Conservation (phyloP, 2,113 vertebrate genomes). For the Rynchops niger region DNA sequence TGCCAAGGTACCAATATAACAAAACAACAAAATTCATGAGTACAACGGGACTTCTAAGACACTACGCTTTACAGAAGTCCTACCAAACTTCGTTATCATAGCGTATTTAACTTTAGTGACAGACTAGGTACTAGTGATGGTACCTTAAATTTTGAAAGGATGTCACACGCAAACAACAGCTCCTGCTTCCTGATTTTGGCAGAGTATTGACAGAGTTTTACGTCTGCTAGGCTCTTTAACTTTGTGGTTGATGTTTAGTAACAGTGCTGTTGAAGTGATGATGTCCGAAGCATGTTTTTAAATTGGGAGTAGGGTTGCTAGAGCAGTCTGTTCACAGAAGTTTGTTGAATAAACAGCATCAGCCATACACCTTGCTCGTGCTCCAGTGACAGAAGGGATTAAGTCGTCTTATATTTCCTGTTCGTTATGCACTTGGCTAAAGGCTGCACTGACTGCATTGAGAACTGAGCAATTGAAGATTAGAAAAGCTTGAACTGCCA, state of each 20-base stretch:
- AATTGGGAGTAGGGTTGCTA: background rate
- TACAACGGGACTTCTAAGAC: background rate
- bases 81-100: accelerated
- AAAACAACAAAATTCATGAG: background rate
- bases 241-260: background rate
- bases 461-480: background rate
- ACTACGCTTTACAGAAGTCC: background rate
- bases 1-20: background rate
- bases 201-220: background rate
- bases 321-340: background rate
- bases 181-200: background rate
- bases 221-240: background rate
- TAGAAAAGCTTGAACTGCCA: background rate
- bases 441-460: background rate
- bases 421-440: background rate
- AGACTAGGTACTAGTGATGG: background rate
- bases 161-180: background rate
- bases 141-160: background rate
- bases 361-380: background rate
- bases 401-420: background rate
- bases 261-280: background rate
- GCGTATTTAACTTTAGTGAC: background rate
- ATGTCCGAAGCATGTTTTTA: background rate
- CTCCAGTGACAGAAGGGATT: background rate
- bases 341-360: background rate